Base-by-base conservation (phyloP, 2,797 vertebrate species). In the Zalophus californianus region DNA sequence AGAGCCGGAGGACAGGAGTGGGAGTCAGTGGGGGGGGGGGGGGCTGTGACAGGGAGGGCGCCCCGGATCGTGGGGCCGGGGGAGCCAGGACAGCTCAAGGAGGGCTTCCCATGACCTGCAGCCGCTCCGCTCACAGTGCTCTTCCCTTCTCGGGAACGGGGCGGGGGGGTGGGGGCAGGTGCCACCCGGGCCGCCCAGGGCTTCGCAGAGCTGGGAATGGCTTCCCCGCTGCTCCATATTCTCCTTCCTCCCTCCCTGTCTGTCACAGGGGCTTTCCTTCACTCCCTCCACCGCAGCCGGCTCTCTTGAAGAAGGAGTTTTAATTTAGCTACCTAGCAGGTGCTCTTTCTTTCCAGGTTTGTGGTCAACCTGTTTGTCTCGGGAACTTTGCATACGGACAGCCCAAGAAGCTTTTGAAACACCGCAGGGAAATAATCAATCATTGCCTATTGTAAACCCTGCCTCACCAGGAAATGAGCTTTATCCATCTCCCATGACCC, bases 251-350 rank as follows among this genome's bases (percentile, higher is more conserved):
- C n/a, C 77, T 78, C 48, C 35, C 2, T 2, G 15, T 8, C 72
- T 8, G 0, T 62, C 16, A 0, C 27, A 8, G 21, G 15, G 35
- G 18, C 44, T 73, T 64, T 29, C 85, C 13, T 23, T 16, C 44
- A 1, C 1, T 60, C 54, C n/a, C 66, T 60, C 7, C 41, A 1
- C 11, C 0, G 1, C 7, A 32, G 13, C 50, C 27, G 5, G 48
- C 7, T 9, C 23, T 23, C 11, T 21, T 48, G 0, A 2, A 6
- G 5, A 5, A 21, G 29, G 27, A 56, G 32, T 7, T 27, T 35
- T 32, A 15, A 16, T 6, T 29, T 27, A 9, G 2, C 23, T 27
- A 11, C 21, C 27, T 0, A 7, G 13, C 11, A 12, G 35, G 14
- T 15, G 0, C 16, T 35, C 48, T 62, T 56, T 38, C 73, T 64